phyloP scores from a whole-genome alignment of 1,140 invertebrate species.

The Bombus consobrinus region DNA sequence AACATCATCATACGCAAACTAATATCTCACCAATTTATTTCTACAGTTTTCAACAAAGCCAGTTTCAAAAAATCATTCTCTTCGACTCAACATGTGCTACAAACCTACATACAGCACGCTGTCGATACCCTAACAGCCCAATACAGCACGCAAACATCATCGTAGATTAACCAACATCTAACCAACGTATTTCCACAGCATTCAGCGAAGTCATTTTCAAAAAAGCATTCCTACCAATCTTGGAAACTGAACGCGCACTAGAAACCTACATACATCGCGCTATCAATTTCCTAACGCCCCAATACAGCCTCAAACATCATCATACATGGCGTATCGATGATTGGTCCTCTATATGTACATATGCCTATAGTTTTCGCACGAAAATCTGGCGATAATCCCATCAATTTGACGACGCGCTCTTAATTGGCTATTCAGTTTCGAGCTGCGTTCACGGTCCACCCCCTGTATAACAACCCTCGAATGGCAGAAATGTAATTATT shows the following conservation, averaged over 20 bases:
- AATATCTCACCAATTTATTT: too few species aligned
- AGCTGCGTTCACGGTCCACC: background rate
- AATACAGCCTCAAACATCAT: background rate
- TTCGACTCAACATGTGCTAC: too few species aligned
- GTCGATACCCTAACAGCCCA: too few species aligned
- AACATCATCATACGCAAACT: too few species aligned
- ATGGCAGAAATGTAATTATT: slow-evolving; percentile 46
- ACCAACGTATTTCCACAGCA: too few species aligned
- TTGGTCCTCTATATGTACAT: background rate
- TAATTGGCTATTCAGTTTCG: slow-evolving; percentile 51
- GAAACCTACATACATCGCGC: background rate
- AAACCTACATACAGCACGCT: too few species aligned
- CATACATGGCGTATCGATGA: background rate
- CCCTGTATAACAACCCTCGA: background rate
- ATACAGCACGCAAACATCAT: too few species aligned
- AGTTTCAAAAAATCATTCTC: too few species aligned
- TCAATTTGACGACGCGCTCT: slow-evolving; percentile 30
- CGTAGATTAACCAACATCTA: too few species aligned
- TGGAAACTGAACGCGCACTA: background rate
- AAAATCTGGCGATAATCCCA: slow-evolving; percentile 23
- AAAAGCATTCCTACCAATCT: too few species aligned
- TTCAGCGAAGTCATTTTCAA: too few species aligned
- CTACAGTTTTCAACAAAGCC: too few species aligned
- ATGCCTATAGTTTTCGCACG: background rate
- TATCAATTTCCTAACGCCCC: background rate